A percentile compares a stretch with the other conserved stretches of the same genome.
Evolutionary conservation across 2,797 vertebrate genomes (phyloP).

Genomic region (Galagoides demidoff): DNA sequence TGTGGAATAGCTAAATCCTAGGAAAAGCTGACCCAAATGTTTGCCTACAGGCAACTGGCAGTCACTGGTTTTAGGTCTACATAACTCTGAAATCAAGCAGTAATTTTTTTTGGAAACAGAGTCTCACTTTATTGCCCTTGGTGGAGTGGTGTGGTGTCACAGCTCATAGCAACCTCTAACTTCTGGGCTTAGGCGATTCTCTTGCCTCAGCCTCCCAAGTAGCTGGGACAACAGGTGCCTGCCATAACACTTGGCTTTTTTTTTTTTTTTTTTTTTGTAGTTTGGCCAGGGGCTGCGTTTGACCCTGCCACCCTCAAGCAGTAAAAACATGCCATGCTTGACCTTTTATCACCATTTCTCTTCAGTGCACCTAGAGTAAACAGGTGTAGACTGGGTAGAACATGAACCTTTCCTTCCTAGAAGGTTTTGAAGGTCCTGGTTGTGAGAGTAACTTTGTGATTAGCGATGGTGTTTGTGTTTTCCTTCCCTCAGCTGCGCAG

Average conservation of each 20-base stretch:
- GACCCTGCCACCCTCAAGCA: neutral
- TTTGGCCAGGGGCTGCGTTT: no score
- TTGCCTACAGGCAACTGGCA: neutral
- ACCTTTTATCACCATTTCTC: neutral
- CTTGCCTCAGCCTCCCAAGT: no score
- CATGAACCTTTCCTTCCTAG: neutral
- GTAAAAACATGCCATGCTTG: neutral
- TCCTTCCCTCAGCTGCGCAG: constrained; percentile 88
- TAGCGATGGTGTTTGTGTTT: neutral
- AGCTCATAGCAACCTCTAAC: no score
- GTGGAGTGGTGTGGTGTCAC: no score
- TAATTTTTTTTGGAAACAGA: no score
- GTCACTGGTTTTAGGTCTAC: neutral
- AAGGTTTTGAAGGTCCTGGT: neutral
- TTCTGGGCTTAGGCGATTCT: no score
- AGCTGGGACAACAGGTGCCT: no score
- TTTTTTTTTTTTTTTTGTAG: no score
- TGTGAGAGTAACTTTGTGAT: neutral
- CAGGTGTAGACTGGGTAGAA: neutral
- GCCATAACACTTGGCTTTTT: no score
- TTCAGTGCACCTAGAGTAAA: neutral
- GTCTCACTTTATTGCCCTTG: no score
- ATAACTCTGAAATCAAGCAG: neutral
- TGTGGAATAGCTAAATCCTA: neutral
- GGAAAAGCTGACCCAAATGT: neutral